Base-by-base conservation (phyloP, 2,113 vertebrate species). In the Sylvia atricapilla region DNA sequence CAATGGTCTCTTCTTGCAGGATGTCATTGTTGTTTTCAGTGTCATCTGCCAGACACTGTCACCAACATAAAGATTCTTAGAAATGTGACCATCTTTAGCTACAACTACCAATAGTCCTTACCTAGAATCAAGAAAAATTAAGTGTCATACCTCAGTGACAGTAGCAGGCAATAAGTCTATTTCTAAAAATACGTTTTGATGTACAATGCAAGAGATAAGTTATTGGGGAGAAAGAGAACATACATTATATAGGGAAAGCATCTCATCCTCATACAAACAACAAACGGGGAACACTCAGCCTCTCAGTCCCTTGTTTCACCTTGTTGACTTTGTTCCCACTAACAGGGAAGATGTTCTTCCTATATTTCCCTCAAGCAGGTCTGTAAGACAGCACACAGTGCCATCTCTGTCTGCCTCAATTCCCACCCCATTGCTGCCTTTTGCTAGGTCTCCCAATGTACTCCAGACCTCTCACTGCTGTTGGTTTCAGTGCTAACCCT, bases 1-100 rank as follows among this genome's bases (percentile, higher is more conserved):
- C 2, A 5, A 27, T 19, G 27, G 43, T 55, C 18, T 74, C 37
- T 73, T 85, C 63, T 86, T 0, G 0, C 15, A 66, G 18, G n/a
- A 85, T 30, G 7, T 56, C 7, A 3, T 50, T 43, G 16, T 19
- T 41, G 74, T 60, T 44, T 67, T 75, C 13, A 70, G 33, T 19
- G 21, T 33, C 13, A 5, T 63, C 83, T 92, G 31, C 70, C 49
- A 88, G n/a, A n/a, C 58, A 79, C 39, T 68, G 53, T 31, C 44
- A 58, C 10, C 41, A 50, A 27, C 27, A 5, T 67, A 63, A 81
- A 58, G 5, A 18, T 60, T 72, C 70, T 77, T 70, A 35, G 80
- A 83, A 87, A 49, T 19, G 37, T 0, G 1, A 59, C 35, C 31
- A 67, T 22, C 74, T 67, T 11, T 64, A 67, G 25, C n/a, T 83